Percentiles rank a stretch among this genome's conserved stretches.
phyloP scores from a whole-genome alignment of 2,113 vertebrate species.

The Zosterops lateralis region DNA sequence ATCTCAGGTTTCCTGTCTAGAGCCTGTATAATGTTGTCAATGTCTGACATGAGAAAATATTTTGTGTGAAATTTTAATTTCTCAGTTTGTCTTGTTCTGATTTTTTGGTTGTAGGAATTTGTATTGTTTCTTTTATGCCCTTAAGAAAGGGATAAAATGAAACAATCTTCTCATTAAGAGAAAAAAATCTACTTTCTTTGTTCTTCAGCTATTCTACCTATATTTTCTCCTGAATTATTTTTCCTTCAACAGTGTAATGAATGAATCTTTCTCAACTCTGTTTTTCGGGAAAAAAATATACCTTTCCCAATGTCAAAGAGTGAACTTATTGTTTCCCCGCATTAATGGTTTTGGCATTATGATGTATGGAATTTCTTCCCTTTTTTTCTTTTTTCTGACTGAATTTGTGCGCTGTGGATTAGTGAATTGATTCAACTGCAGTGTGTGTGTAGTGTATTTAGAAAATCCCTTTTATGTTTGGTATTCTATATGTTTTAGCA shows the following conservation, averaged over 20 bases:
- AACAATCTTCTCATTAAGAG: neutral
- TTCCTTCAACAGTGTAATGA: neutral
- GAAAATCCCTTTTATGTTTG: neutral
- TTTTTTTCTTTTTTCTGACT: neutral
- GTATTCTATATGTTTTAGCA: neutral
- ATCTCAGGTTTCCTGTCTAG: neutral
- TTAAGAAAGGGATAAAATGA: neutral
- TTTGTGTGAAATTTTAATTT: neutral
- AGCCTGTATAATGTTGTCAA: constrained; percentile 10
- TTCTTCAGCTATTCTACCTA: neutral
- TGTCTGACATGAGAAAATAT: neutral
- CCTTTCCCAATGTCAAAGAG: neutral
- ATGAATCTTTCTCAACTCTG: neutral
- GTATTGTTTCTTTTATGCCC: neutral
- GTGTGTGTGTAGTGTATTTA: neutral
- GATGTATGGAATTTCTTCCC: neutral
- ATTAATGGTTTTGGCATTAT: neutral
- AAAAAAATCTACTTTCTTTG: neutral
- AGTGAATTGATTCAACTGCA: neutral
- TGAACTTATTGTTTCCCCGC: neutral
- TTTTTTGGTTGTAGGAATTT: neutral
- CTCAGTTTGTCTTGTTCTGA: neutral
- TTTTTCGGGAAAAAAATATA: neutral
- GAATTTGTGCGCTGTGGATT: neutral
- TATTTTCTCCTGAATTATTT: constrained; percentile 16